Evolutionary conservation across 2,797 vertebrate species (phyloP).

Genomic region (Nyctalus aviator): DNA sequence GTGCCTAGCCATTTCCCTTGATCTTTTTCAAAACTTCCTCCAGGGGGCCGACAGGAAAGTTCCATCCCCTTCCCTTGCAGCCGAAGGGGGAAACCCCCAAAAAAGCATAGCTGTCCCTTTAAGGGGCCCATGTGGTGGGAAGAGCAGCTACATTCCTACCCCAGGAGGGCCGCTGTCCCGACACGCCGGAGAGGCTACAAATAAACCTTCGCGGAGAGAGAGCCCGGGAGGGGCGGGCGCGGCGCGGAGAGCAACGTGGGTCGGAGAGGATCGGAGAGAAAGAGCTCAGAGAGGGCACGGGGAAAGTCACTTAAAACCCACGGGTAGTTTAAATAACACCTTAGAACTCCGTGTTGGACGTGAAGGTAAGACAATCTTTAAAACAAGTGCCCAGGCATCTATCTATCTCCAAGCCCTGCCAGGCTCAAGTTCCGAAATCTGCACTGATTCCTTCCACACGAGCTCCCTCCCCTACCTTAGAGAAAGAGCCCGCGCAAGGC

Average conservation of each 20-base stretch:
- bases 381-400: slow-evolving; percentile 63
- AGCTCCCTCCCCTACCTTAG: neutral
- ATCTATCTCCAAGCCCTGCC: slow-evolving; percentile 50
- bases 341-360: slow-evolving; percentile 47
- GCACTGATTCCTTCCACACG: neutral
- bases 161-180: slow-evolving; percentile 92
- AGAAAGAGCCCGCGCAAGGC: slow-evolving; percentile 20
- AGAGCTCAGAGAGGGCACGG: slow-evolving; percentile 30
- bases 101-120: slow-evolving; percentile 87
- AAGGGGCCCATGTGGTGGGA: slow-evolving; percentile 88
- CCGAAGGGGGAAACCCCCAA: slow-evolving; percentile 64
- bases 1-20: slow-evolving; percentile 79
- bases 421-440: slow-evolving; percentile 68
- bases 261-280: neutral
- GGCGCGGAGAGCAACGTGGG: slow-evolving; percentile 24
- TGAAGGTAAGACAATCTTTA: slow-evolving; percentile 56
- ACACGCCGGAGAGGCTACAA: slow-evolving; percentile 92
- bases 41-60: slow-evolving; percentile 71
- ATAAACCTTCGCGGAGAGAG: slow-evolving; percentile 81
- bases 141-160: slow-evolving; percentile 94
- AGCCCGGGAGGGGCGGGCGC: slow-evolving; percentile 62
- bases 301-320: slow-evolving; percentile 52
- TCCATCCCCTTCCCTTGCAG: slow-evolving; percentile 70
- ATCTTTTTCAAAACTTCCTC: slow-evolving; percentile 77
- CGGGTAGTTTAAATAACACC: slow-evolving; percentile 19